Percentiles rank a stretch among this genome's conserved stretches.
phyloP scores from a whole-genome alignment of 2,888 invertebrate genomes.

The Polyommatus iphigenia region DNA sequence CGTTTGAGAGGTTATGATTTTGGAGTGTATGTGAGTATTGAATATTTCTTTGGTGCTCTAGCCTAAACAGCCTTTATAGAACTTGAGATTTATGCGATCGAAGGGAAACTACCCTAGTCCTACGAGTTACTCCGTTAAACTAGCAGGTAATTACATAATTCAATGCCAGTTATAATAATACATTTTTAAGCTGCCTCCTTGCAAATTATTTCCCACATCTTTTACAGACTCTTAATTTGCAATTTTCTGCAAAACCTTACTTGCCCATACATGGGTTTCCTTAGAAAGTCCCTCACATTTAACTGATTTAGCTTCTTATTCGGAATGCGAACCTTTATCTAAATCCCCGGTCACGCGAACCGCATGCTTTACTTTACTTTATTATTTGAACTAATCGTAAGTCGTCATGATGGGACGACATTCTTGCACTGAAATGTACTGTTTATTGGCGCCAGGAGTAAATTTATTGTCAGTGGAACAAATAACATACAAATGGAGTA shows the following conservation, averaged over 20 bases:
- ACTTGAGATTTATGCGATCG: neutral
- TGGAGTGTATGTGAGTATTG: neutral
- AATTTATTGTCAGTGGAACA: neutral
- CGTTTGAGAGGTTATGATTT: neutral
- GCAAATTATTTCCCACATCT: neutral
- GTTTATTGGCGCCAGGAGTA: neutral
- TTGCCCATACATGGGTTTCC: neutral
- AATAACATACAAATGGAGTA: slow-evolving; percentile 21
- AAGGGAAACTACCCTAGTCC: no score
- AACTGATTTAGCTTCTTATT: neutral
- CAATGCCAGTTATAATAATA: neutral
- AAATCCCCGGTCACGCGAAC: neutral
- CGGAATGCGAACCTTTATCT: slow-evolving; percentile 15
- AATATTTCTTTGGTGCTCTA: neutral
- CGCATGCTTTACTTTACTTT: slow-evolving; percentile 22
- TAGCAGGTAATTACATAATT: no score
- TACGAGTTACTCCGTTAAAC: no score
- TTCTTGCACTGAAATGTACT: slow-evolving; percentile 18
- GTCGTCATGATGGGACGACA: slow-evolving; percentile 12
- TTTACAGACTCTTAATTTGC: neutral
- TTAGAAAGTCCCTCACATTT: neutral
- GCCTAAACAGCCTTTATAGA: neutral
- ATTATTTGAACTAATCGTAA: slow-evolving; percentile 19
- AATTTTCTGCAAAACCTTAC: neutral
- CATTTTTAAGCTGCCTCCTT: neutral